Conservation (phyloP, 2,888 invertebrate genomes). For the Drosophila barbarae region DNA sequence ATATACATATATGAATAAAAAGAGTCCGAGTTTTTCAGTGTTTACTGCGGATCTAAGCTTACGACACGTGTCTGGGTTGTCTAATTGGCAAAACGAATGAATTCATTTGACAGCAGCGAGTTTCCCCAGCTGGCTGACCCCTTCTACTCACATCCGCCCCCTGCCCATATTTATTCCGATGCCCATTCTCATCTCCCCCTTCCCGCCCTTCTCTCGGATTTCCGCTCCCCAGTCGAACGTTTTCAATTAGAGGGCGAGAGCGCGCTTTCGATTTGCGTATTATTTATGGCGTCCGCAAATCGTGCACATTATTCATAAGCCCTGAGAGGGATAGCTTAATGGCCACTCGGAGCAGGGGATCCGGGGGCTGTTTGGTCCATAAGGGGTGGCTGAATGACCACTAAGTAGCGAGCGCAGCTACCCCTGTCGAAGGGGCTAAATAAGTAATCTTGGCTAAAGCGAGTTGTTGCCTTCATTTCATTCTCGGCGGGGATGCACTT, state of each 20-base stretch:
- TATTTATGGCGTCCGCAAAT: conserved; percentile 69
- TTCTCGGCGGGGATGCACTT: background rate
- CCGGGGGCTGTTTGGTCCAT: conserved; percentile 5
- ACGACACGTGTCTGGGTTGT: conserved; percentile 70
- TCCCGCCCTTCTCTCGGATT: background rate
- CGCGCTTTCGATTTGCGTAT: conserved; percentile 72
- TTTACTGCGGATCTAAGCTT: conserved; percentile 65
- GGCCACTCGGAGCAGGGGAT: conserved; percentile 33
- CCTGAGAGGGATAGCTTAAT: conserved; percentile 60
- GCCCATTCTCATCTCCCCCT: background rate
- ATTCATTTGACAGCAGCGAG: conserved; percentile 43
- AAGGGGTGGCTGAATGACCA: conserved; percentile 28
- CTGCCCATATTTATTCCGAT: background rate
- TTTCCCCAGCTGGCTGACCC: conserved; percentile 49
- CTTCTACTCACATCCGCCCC: conserved; percentile 15
- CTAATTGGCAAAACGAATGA: conserved; percentile 69
- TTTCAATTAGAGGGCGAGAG: conserved; percentile 71
- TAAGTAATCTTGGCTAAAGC: conserved; percentile 39
- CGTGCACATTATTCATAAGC: conserved; percentile 74
- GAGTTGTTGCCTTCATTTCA: conserved; percentile 10
- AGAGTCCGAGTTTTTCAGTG: conserved; percentile 7
- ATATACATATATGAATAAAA: no score
- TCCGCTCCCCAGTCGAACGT: conserved; percentile 49
- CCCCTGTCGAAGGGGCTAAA: conserved; percentile 50
- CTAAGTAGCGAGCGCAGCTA: conserved; percentile 9